A percentile compares a stretch with the other conserved stretches of the same genome.
phyloP scores from a whole-genome alignment of 2,888 invertebrate genomes.

The Drosophila fungiperda region DNA sequence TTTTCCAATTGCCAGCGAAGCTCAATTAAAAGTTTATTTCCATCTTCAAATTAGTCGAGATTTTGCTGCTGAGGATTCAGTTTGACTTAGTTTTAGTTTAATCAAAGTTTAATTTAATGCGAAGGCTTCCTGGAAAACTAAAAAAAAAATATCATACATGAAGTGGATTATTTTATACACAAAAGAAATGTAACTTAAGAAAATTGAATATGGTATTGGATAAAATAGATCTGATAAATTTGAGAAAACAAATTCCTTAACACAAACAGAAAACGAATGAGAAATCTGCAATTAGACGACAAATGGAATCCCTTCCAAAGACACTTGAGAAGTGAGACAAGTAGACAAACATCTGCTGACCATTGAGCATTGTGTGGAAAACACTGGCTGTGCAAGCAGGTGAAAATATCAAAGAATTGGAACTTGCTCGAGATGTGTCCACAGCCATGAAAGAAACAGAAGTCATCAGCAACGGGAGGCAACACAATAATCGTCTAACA shows the following conservation, averaged over 20 bases:
- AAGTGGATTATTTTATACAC: neutral
- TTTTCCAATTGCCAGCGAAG: constrained; percentile 58
- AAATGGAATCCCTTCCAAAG: constrained; percentile 1
- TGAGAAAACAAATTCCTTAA: constrained; percentile 7
- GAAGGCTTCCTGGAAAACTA: neutral
- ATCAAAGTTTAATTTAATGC: neutral
- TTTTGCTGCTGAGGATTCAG: constrained; percentile 8
- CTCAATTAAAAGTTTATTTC: constrained; percentile 66
- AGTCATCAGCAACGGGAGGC: constrained; percentile 37
- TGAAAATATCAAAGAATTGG: constrained; percentile 20
- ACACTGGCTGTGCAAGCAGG: constrained; percentile 32
- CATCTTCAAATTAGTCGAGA: constrained; percentile 44
- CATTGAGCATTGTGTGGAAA: constrained; percentile 53
- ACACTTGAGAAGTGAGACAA: constrained; percentile 13
- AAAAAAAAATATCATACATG: neutral
- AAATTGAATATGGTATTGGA: constrained; percentile 17
- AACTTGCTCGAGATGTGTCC: constrained; percentile 5
- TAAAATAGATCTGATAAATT: constrained; percentile 16
- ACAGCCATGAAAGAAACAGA: constrained; percentile 38
- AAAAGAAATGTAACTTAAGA: neutral
- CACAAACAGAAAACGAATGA: constrained; percentile 7
- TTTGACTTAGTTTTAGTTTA: constrained; percentile 9
- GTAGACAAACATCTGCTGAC: constrained; percentile 69
- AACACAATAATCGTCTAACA: constrained; percentile 59
- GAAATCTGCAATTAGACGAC: constrained; percentile 28